phyloP scores from a whole-genome alignment of 2,888 invertebrate species.

The Tetheella fluctuosa region DNA sequence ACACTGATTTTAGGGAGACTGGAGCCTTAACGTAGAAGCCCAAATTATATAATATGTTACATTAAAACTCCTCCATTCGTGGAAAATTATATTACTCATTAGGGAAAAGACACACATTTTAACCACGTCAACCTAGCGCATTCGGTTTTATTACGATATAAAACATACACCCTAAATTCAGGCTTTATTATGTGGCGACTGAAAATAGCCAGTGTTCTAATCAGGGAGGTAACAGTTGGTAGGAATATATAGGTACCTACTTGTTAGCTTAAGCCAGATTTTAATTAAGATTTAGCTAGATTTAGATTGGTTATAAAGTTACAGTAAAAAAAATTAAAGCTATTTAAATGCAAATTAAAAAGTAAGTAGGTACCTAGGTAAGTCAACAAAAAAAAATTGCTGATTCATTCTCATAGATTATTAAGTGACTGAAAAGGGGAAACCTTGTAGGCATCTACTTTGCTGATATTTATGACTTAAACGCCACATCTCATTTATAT shows the following conservation, averaged over 20 bases:
- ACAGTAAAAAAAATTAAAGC: background rate
- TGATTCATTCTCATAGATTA: slow-evolving; percentile 12
- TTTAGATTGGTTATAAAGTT: background rate
- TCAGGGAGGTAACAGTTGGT: background rate
- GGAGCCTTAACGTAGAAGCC: slow-evolving; percentile 15
- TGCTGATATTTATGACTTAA: slow-evolving; percentile 17
- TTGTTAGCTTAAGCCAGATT: background rate
- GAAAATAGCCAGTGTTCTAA: slow-evolving; percentile 1
- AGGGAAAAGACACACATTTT: slow-evolving; percentile 11
- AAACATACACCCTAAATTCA: background rate
- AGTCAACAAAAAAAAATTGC: slow-evolving; percentile 1
- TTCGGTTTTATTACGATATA: slow-evolving; percentile 7
- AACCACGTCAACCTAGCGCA: background rate
- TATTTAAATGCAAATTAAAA: too few species aligned
- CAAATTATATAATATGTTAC: slow-evolving; percentile 26
- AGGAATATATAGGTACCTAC: background rate
- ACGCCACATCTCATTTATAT: slow-evolving; percentile 35
- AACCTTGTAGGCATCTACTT: background rate
- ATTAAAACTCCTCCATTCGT: slow-evolving; percentile 24
- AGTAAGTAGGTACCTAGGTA: too few species aligned
- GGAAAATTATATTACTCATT: slow-evolving; percentile 9
- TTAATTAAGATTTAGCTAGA: background rate
- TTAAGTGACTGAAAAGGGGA: background rate
- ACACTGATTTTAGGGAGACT: too few species aligned
- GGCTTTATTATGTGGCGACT: slow-evolving; percentile 3